Evolutionary conservation across 2,888 invertebrate species (phyloP), one percentile per base, ranked within the genome.

Genomic region (Aquatica leii): DNA sequence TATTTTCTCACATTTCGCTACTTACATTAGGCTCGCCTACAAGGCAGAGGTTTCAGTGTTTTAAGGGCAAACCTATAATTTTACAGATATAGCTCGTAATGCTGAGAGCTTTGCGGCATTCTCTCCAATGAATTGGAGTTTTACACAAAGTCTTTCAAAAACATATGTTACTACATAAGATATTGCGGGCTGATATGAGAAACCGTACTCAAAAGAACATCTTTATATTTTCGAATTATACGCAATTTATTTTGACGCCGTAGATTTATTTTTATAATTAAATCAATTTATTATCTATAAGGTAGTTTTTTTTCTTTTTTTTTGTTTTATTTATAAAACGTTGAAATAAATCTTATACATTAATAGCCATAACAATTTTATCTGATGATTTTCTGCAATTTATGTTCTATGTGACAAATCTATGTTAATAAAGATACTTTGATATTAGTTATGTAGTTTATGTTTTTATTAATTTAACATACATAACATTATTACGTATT

Each of bases 61-160:
- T 65, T 54, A 62, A n/a, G 59, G 35, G 50, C 61, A 65, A 55
- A 62, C 66, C 66, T 66, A 59, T 68, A 68, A 68, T 68, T 66
- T 65, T 56, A 54, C 59, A 57, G 64, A 68, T 65, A 65, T 50
- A 59, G 60, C 59, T 62, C 59, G 58, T 63, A 64, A 64, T 66
- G 59, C 56, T 55, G 65, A 69, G 65, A 66, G 65, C 69, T 67
- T 66, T 59, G 65, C 51, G 61, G 67, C 67, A 69, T 69, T 69
- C 67, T 67, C 58, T 69, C 54, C 61, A 54, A 69, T 69, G 69
- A 69, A 65, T 67, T 60, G 59, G 69, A 67, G 48, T 62, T 68
- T 66, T 58, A 62, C 55, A 58, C 57, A 54, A 53, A 41, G 52
- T 62, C 58, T 59, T 63, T 63, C 59, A 59, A 37, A 48, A 57